phyloP scores from a whole-genome alignment of 2,797 vertebrate genomes.

The Emydoidea blandingii region DNA sequence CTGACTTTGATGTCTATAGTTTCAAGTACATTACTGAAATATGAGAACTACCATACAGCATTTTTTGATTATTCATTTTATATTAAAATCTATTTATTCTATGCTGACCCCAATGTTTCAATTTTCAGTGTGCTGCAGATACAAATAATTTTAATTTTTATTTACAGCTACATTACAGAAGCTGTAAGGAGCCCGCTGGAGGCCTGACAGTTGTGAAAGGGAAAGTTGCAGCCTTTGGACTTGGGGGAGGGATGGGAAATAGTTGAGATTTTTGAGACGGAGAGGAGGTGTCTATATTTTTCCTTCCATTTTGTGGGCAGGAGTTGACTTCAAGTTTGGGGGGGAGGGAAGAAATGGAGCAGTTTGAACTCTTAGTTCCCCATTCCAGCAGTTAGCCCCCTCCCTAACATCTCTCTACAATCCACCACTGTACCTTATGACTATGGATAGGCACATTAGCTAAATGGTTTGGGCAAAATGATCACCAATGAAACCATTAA shows the following conservation, averaged over 20 bases:
- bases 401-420: background rate
- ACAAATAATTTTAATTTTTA: background rate
- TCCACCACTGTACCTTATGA: background rate
- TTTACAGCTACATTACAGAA: background rate
- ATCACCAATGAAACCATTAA: rapidly evolving
- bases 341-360: background rate
- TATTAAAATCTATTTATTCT: background rate
- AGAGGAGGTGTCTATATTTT: background rate
- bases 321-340: background rate
- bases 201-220: background rate
- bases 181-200: background rate
- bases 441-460: background rate
- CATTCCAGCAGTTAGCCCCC: background rate
- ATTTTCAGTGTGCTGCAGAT: background rate
- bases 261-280: background rate
- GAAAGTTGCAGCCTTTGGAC: background rate
- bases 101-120: background rate
- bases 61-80: background rate
- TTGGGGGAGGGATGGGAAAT: background rate
- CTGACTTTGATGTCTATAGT: background rate
- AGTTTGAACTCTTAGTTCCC: background rate
- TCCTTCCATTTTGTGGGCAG: background rate
- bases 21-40: background rate
- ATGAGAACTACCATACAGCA: background rate
- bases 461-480: background rate